A percentile compares a stretch with the other conserved stretches of the same genome.
phyloP scores from a whole-genome alignment of 2,888 invertebrate species.

The Cheilosia pagana region DNA sequence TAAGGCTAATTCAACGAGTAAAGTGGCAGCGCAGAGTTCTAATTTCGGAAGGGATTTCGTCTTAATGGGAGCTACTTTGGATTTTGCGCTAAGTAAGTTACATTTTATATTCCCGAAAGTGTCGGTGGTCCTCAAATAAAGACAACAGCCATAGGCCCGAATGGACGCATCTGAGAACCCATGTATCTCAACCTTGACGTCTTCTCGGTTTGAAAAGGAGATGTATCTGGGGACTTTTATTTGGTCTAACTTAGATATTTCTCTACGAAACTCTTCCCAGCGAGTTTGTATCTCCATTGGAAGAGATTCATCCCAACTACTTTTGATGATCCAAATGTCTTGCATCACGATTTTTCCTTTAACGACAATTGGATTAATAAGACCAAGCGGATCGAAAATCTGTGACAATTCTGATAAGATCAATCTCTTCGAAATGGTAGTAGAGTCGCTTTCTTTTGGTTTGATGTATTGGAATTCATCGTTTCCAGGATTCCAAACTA shows the following conservation, averaged over 20 bases:
- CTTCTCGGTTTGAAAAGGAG: neutral
- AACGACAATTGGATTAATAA: conserved; percentile 60
- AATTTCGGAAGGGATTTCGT: conserved; percentile 76
- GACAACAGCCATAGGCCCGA: conserved; percentile 6
- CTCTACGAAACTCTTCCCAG: conserved; percentile 34
- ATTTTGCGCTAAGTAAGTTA: conserved; percentile 38
- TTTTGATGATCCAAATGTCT: conserved; percentile 44
- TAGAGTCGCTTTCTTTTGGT: neutral
- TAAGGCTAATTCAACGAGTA: too few species aligned
- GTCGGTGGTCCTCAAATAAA: conserved; percentile 28
- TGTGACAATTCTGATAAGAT: conserved; percentile 43
- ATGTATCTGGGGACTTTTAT: conserved; percentile 52
- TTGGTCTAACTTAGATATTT: conserved; percentile 7
- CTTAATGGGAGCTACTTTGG: conserved; percentile 51
- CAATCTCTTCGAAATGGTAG: conserved; percentile 32
- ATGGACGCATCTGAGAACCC: conserved; percentile 60
- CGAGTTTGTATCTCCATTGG: conserved; percentile 6
- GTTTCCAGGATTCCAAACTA: conserved; percentile 32
- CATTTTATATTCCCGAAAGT: neutral
- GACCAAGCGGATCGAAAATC: conserved; percentile 65
- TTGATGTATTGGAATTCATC: conserved; percentile 30
- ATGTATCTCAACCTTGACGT: conserved; percentile 27
- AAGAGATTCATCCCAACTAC: conserved; percentile 59
- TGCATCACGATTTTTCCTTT: conserved; percentile 63
- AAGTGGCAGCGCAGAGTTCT: conserved; percentile 69